Evolutionary conservation across 2,888 invertebrate genomes (phyloP).

Genomic region (Trimorus sp.): DNA sequence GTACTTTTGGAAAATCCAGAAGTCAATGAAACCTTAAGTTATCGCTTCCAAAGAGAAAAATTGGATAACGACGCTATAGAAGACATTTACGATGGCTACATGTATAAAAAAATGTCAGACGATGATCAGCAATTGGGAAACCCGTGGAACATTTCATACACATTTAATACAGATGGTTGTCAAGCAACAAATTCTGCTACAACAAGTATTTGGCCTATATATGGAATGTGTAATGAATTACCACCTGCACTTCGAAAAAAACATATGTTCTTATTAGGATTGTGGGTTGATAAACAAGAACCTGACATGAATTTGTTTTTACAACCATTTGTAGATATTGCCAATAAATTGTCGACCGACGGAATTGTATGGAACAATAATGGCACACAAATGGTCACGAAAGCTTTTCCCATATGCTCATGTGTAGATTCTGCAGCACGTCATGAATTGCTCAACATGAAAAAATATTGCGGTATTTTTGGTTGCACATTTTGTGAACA

Average conservation of each 20-base stretch:
- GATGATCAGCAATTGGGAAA: not conserved
- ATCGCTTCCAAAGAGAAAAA: not conserved
- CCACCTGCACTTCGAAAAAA: slow-evolving; percentile 53
- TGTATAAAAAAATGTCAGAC: slow-evolving; percentile 28
- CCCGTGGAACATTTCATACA: slow-evolving; percentile 48
- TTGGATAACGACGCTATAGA: slow-evolving; percentile 29
- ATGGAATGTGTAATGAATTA: slow-evolving; percentile 50
- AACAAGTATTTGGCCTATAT: slow-evolving; percentile 56
- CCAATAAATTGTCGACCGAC: slow-evolving; percentile 47
- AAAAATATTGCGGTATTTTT: slow-evolving; percentile 51
- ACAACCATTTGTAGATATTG: slow-evolving; percentile 49
- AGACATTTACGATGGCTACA: slow-evolving; percentile 41
- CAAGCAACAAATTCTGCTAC: slow-evolving; percentile 44
- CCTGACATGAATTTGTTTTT: slow-evolving; percentile 30
- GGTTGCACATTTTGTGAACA: slow-evolving; percentile 59
- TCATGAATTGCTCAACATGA: slow-evolving; percentile 55
- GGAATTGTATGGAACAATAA: slow-evolving; percentile 51
- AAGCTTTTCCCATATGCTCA: slow-evolving; percentile 51
- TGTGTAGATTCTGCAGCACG: slow-evolving; percentile 50
- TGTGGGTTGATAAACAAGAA: slow-evolving; percentile 48
- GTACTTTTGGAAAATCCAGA: slow-evolving; percentile 18
- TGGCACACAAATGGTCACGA: slow-evolving; percentile 29
- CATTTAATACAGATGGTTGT: slow-evolving; percentile 60
- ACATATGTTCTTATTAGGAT: slow-evolving; percentile 54
- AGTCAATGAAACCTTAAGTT: slow-evolving; percentile 13